These are phyloP conservation scores for Pelodiscus sinensis DNA, from an alignment of 2,113 vertebrate species.

Conservation along the genomic window DNA sequence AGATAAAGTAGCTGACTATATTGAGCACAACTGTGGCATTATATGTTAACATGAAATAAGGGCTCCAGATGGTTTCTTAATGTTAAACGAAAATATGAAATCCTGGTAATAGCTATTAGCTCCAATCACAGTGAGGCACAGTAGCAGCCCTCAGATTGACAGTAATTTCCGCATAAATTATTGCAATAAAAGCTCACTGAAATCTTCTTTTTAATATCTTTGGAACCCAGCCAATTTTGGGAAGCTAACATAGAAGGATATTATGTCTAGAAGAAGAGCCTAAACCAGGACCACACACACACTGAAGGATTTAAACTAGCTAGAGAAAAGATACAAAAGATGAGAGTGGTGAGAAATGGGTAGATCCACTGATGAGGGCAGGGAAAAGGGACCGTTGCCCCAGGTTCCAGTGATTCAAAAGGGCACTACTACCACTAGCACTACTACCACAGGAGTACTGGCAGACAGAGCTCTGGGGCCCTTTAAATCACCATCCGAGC, in stretches of 20 bases:
- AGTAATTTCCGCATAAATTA: conserved; percentile 39
- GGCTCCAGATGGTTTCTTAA: conserved; percentile 50
- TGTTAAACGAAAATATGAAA: conserved; percentile 54
- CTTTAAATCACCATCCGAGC: no score
- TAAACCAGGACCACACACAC: background rate
- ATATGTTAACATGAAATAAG: conserved; percentile 31
- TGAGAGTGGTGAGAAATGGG: background rate
- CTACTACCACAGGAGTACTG: no score
- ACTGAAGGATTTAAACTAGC: background rate
- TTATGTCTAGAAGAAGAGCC: background rate
- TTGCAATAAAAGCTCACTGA: background rate
- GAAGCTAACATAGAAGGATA: background rate
- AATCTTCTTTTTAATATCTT: background rate
- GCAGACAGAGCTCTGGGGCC: no score
- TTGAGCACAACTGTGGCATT: conserved; percentile 24
- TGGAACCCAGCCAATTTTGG: background rate
- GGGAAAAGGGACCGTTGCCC: no score
- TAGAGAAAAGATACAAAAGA: background rate
- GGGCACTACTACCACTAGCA: no score
- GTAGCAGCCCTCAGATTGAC: conserved; percentile 31
- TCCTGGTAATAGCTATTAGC: conserved; percentile 48
- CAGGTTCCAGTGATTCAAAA: no score
- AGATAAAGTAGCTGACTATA: background rate
- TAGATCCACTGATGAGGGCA: no score
- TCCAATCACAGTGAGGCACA: background rate